These are phyloP conservation scores for Etheostoma perlongum DNA, from an alignment of 2,797 vertebrate genomes.

Conservation along the genomic window DNA sequence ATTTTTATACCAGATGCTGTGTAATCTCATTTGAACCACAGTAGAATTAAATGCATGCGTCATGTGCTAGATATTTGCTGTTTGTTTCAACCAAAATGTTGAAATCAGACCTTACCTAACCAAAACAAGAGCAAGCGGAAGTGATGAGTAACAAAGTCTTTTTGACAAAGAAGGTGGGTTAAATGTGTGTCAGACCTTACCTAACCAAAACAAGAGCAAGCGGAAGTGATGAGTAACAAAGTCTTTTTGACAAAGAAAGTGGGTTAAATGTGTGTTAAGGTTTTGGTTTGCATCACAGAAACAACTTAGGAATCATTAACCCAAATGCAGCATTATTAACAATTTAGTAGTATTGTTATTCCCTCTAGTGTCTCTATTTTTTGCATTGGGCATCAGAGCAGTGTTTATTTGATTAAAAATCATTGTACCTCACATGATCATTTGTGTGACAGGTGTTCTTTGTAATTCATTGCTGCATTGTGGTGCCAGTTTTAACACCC, in stretches of 20 bases:
- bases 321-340: constrained; percentile 45
- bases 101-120: neutral
- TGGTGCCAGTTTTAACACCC: constrained; percentile 16
- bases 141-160: neutral
- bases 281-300: constrained; percentile 36
- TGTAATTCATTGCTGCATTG: constrained; percentile 18
- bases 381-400: constrained; percentile 27
- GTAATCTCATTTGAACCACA: constrained; percentile 20
- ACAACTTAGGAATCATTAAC: constrained; percentile 50
- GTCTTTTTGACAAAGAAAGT: neutral
- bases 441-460: constrained; percentile 41
- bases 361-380: constrained; percentile 43
- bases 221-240: neutral
- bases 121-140: neutral
- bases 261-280: constrained; percentile 27
- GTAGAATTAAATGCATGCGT: neutral
- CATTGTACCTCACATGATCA: constrained; percentile 36
- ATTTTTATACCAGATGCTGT: constrained; percentile 15
- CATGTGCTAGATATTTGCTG: neutral
- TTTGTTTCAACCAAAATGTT: constrained; percentile 7
- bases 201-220: neutral
- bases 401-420: constrained; percentile 55
- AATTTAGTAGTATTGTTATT: constrained; percentile 35
- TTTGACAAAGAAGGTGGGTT: constrained; percentile 13
- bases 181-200: neutral